A percentile compares a stretch with the other conserved stretches of the same genome.
Conservation (phyloP, 2,888 invertebrate species). For the Cryptosula pallasiana region DNA sequence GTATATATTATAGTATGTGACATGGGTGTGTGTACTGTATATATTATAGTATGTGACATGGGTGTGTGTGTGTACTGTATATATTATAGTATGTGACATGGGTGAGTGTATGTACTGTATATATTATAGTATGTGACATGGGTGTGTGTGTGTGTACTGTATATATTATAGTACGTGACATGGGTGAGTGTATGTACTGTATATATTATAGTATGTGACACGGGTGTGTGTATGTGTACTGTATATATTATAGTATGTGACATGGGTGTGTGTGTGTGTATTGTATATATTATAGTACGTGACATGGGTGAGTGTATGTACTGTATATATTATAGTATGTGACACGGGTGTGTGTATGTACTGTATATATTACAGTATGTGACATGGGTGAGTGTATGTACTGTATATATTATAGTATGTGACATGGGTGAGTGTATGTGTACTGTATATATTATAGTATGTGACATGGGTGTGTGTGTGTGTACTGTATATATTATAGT, state of each 20-base stretch:
- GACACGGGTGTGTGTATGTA: conserved; percentile 61
- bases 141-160: conserved; percentile 42
- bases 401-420: conserved; percentile 46
- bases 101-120: conserved; percentile 40
- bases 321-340: conserved; percentile 46
- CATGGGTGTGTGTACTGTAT: conserved; percentile 61
- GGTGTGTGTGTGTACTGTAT: conserved; percentile 40
- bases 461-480: conserved; percentile 62
- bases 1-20: conserved; percentile 55
- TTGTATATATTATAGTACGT: conserved; percentile 45
- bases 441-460: conserved; percentile 33
- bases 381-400: conserved; percentile 61
- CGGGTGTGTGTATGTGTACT: conserved; percentile 57
- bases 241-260: conserved; percentile 55
- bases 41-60: conserved; percentile 61
- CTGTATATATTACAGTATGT: conserved; percentile 46
- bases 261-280: conserved; percentile 61
- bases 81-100: conserved; percentile 67
- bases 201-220: conserved; percentile 60
- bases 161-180: conserved; percentile 60
- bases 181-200: conserved; percentile 56
- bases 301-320: conserved; percentile 61
- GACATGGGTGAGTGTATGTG: conserved; percentile 62
- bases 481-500: conserved; percentile 29
- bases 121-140: conserved; percentile 67